Base-by-base conservation (phyloP, 1,140 invertebrate genomes). In the Pemphigus obesinymphae region DNA sequence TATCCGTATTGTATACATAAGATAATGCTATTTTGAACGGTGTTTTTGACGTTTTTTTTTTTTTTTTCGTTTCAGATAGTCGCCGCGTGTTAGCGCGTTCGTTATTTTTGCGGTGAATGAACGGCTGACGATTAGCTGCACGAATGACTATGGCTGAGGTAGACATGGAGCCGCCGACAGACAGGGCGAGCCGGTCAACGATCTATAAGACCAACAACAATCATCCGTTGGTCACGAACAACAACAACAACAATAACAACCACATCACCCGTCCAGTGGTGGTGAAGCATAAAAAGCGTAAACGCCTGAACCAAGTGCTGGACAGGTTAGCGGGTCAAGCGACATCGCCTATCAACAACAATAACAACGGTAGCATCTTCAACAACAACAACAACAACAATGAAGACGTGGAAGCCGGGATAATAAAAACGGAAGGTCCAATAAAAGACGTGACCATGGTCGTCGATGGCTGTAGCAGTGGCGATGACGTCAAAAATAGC, bases 301-400 rank as follows among this genome's bases (percentile, higher is more conserved):
- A 93, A 85, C 88, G 93, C n/a, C 86, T 94, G 20, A 92, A 91
- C 82, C 92, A 93, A 83, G 93, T 94, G 1, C 86, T 94, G 61
- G 92, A 93, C 84, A 93, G 93, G 85, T 86, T 94, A 23, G 85
- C 87, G 2, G 86, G 85, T n/a, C 91, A 92, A 70, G 86, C 86
- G 43, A 86, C 87, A 3, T 84, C 82, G 17, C 83, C 84, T 3
- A 53, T 37, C 23, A 87, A 87, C 83, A 86, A 86, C 83, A 86
- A 86, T 34, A 73, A 82, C n/a, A 83, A 85, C 50, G 85, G 85
- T 82, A 85, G 86, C 61, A 84, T 83, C 20, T 83, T 84, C 61
- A 84, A 85, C 55, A 84, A 85, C 31, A 83, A 85, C 40, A 80
- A 80, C 11, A 75, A 75, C 17, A 37, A 40, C 17, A 82, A 72